Evolutionary conservation across 2,113 vertebrate species (phyloP).

Genomic region (Rattus rattus): DNA sequence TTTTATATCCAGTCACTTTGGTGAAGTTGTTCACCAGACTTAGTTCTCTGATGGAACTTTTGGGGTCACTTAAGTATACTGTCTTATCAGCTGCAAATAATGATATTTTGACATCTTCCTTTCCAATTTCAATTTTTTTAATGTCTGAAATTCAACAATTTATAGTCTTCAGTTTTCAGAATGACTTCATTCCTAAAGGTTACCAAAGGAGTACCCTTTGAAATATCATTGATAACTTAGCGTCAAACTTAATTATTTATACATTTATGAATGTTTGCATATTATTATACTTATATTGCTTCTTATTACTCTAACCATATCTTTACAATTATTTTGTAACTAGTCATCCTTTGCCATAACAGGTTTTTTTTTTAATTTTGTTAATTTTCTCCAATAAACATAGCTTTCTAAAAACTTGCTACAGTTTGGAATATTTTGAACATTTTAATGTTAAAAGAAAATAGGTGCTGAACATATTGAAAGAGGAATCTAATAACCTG

Average conservation of each 20-base stretch:
- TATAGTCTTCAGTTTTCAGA: constrained; percentile 43
- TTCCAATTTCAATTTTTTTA: not conserved
- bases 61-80: no score
- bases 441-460: constrained; percentile 43
- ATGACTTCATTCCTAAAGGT: constrained; percentile 7
- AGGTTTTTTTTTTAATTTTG: not conserved
- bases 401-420: not conserved
- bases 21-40: no score
- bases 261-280: not conserved
- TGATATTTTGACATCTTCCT: no score
- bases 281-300: not conserved
- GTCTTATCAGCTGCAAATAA: no score
- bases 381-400: constrained; percentile 47
- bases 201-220: not conserved
- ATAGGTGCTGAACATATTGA: constrained; percentile 11
- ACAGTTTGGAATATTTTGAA: constrained; percentile 16
- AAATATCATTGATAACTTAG: not conserved
- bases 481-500: constrained; percentile 28
- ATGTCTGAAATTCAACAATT: constrained; percentile 36
- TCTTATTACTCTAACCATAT: not conserved
- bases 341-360: constrained; percentile 20
- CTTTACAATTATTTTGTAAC: constrained; percentile 46
- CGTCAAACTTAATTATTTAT: constrained; percentile 38
- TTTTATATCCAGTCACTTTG: no score
- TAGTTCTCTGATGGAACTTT: no score